Base-by-base conservation (phyloP, 1,140 invertebrate genomes). In the Ips typographus region DNA sequence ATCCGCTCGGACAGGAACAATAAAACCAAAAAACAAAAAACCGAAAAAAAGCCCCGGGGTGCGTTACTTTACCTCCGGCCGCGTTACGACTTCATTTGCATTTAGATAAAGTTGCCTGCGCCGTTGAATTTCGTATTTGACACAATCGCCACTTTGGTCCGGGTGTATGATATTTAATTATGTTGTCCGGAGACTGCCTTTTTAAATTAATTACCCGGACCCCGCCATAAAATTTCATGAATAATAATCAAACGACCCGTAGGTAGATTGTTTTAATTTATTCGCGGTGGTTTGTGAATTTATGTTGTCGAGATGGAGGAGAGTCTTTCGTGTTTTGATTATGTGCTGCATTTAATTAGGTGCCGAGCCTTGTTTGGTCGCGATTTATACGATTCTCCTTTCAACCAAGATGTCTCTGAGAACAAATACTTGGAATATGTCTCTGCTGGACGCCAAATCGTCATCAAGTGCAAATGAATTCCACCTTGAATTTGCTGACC, bases 221-320 rank as follows among this genome's bases (percentile, higher is more conserved):
- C 53, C 43, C 40, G 47, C 65, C 56, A 38, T 51, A 59, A 61
- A 68, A 60, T 52, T 61, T 51, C 57, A 68, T 68, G 65, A 68
- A 68, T 68, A 68, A 68, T 63, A 63, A 49, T 49, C 37, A 61
- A 63, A 68, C 52, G 44, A 38, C 6, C 56, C 42, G 53, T 57
- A 66, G 64, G 64, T 66, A 66, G 64, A 57, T 57, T 58, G 36
- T 66, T 66, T 66, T 58, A 66, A 66, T 66, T 66, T 66, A 66
- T 66, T 66, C 52, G 57, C 7, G 37, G 49, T 44, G 55, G 64
- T 38, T 58, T 58, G 53, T 56, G 22, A 66, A 43, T 66, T 66
- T 66, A 58, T 5, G 37, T 2, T 22, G 8, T 5, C 52, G 52
- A 55, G 5, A 38, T 8, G 36, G 52, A 3, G 44, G 3, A 49